phyloP scores from a whole-genome alignment of 2,113 vertebrate genomes.

The Platysteira castanea region DNA sequence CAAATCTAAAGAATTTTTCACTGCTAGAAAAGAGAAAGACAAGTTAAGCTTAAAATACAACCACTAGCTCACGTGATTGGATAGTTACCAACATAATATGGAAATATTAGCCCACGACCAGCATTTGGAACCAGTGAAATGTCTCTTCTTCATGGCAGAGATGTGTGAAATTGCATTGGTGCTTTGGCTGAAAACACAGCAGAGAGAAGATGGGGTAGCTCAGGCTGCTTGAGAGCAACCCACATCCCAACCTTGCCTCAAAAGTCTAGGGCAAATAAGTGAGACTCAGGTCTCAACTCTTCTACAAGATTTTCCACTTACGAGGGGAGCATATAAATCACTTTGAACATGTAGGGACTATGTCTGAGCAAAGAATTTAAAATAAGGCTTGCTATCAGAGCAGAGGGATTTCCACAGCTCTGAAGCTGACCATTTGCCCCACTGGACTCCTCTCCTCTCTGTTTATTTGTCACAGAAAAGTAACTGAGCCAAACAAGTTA shows the following conservation, averaged over 20 bases:
- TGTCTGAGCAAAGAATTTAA: background rate
- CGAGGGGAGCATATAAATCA: background rate
- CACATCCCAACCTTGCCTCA: background rate
- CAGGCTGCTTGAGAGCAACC: background rate
- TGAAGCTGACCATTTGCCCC: background rate
- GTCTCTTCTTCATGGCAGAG: background rate
- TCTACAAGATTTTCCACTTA: background rate
- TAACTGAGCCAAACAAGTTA: slow-evolving; percentile 1
- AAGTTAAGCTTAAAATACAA: no score
- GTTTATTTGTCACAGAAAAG: slow-evolving; percentile 1
- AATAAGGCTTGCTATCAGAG: background rate
- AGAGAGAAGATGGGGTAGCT: background rate
- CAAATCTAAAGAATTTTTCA: no score
- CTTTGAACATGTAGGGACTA: background rate
- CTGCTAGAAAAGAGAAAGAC: no score
- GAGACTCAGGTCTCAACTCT: background rate
- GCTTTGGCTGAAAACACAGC: background rate
- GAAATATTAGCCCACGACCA: no score
- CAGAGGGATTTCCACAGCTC: background rate
- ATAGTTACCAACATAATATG: no score
- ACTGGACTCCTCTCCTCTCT: background rate
- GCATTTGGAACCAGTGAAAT: background rate
- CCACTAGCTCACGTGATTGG: no score
- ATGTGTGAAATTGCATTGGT: background rate
- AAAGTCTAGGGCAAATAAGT: background rate